Base-by-base conservation (phyloP, 2,113 vertebrate species). In the Harpagus bidentatus region DNA sequence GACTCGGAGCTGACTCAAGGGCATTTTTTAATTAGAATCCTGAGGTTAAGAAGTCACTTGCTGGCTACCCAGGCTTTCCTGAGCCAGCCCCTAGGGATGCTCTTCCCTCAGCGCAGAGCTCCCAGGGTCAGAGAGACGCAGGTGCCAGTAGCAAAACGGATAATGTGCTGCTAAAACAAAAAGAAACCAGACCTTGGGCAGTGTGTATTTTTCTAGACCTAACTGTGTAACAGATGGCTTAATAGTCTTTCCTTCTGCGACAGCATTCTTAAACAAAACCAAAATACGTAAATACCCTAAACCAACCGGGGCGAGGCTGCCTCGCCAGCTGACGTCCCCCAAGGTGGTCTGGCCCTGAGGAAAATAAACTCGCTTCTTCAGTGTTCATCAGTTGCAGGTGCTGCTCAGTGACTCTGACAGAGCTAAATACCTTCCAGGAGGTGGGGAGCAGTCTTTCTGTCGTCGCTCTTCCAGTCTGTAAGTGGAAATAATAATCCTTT, bases 21-120 rank as follows among this genome's bases (percentile, higher is more conserved):
- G 69, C 90, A 96, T 29, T 36, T 96, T 98, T 97, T 96, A 98
- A 97, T 97, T 70, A 92, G 91, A 43, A 32, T 52, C 84, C 73
- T 70, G 79, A 88, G 88, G 91, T 95, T 97, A 59, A 82, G 69
- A 29, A 74, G 83, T 45, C 13, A 5, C 50, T 78, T 50, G 29
- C 22, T 76, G 67, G 34, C 32, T 80, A 55, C 82, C 22, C 5
- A 0, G 32, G 55, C 71, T 38, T 50, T 88, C 52, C 26, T 9
- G 45, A 77, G 55, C 52, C 61, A 70, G 58, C 11, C 58, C 56
- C 23, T 8, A 6, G 72, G 42, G 63, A 48, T 18, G 59, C 10
- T 38, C 12, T 52, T 48, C 67, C 59, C 42, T 18, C 65, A 16
- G 32, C 1, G 1, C 38, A 74, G 67, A 25, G 26, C 29, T 83